Evolutionary conservation across 2,113 vertebrate genomes (phyloP), one percentile per base, ranked within the genome.

Genomic region (Pachypanchax playfairii): DNA sequence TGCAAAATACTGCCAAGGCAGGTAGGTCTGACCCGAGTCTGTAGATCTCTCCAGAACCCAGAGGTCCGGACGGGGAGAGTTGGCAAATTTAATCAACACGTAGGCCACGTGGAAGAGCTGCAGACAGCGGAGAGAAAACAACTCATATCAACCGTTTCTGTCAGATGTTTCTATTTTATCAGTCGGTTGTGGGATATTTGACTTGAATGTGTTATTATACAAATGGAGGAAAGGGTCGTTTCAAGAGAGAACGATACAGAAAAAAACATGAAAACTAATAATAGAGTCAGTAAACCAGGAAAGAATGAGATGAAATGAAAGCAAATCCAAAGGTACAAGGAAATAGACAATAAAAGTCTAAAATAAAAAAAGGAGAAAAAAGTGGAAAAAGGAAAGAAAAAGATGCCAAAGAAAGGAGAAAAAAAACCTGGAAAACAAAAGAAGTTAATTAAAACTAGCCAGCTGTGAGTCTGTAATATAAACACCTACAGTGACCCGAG

Each of bases 41-140:
- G 91, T 86, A 0, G 97, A 98, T 28, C 94, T 84, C 77, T 99
- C 97, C 74, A 99, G 88, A 49, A 98, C 97, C 97, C 97, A 99
- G 14, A 99, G 94, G 82, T 99, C 97, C 0, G 97, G 97, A 43
- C 97, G 92, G 3, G 97, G 97, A 4, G 97, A 95, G 85, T 99
- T 99, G 53, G 97, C 97, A 5, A 99, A 99, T 88, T 99, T 99
- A 83, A 99, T 94, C 62, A 98, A 88, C 22, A 99, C 96, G 0
- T 99, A 99, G 0, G 97, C 97, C 25, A 99, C 97, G 0, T 99
- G 97, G 90, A 96, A 99, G 24, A 98, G 93, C 97, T 99, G 93
- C 1, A 56, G 77, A 86, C 64, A 90, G n/a, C 28, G 66, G 9
- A 20, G 22, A 71, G 20, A 49, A 11, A n/a, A 4, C 25, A 28